Evolutionary conservation across 2,888 invertebrate genomes (phyloP), one percentile per base, ranked within the genome.

Genomic region (Volucella inanis): DNA sequence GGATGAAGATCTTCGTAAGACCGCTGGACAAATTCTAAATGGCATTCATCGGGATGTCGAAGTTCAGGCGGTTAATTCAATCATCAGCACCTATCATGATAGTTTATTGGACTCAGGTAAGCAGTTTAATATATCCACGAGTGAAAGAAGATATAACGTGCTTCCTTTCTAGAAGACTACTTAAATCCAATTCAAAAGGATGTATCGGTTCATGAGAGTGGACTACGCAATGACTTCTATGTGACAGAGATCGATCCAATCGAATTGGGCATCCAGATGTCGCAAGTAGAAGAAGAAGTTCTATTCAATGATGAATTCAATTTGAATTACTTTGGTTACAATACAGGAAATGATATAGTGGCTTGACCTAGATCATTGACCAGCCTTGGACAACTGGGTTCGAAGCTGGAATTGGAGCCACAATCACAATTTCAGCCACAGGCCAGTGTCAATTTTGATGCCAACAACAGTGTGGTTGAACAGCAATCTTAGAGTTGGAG

Each of bases 181-280:
- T 92, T 94, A 45, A 94, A 94, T 88, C 94, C 94, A 6, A 95
- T 96, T 62, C 95, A 96, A 45, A 95, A 96, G 89, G 96, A 96
- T 90, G 95, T 96, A 88, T 95, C 96, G 4, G 96, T 96, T 9
- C 89, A 89, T 55, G 97, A 96, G 90, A 96, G 96, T 87, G 96
- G 96, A 0, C 93, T 97, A 22, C 92, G 94, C 8, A 89, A 90
- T 64, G 86, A 83, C 43, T 92, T 90, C 87, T 92, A 91, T 85
- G 90, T 92, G 38, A 91, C 92, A 14, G 92, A 92, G 87, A 91
- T 92, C 62, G 92, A 92, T 89, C 92, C 92, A 57, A 90, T 92
- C 87, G 92, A 92, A 87, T 88, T 92, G 88, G 92, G 92, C 72
- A 91, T 92, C 70, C 92, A 92, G 76, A 92, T 92, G 88, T 88